Base-by-base conservation (phyloP, 1,140 invertebrate species). In the Ladona fulva region DNA sequence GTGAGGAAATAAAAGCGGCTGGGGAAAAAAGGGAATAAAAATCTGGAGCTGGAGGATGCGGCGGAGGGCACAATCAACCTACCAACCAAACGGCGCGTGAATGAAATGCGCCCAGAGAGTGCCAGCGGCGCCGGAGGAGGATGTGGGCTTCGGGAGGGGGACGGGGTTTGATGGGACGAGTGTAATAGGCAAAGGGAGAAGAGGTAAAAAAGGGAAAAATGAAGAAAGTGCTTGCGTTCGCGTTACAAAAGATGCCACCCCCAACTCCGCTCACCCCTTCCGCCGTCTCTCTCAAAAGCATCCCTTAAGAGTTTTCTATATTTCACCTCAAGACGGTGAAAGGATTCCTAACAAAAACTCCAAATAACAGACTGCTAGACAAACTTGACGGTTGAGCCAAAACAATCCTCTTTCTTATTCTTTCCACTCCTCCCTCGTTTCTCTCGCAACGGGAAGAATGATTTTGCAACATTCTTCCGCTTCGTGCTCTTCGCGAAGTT, bases 51-150 rank as follows among this genome's bases (percentile, higher is more conserved):
- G 44, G 44, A 19, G 44, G 19, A 19, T 52, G 44, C 44, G 19
- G 19, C 44, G 44, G 44, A 66, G 52, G 16, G n/a, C 52, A 66
- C 52, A 66, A 66, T 66, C 29, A 66, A 66, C 52, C 52, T 12
- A 66, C 52, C 52, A 66, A 66, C 52, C 52, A 66, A 66, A 66
- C 52, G 52, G 52, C 52, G 52, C 52, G 52, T 66, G 52, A 66
- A 66, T 66, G 52, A 66, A 66, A 66, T 66, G 52, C 52, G 52
- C 14, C 12, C 52, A 12, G 52, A 16, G 3, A 5, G 1, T 66
- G 52, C 52, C 52, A 66, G n/a, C 52, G 52, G 12, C 14, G 52
- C 52, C 52, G 3, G 29, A 37, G 29, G 14, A 19, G 19, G 44
- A 52, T 10, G 44, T 19, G 19, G 44, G 19, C 19, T 11, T 19